Base-by-base conservation (phyloP, 2,888 invertebrate genomes). In the Lepetodrilus schrolli region DNA sequence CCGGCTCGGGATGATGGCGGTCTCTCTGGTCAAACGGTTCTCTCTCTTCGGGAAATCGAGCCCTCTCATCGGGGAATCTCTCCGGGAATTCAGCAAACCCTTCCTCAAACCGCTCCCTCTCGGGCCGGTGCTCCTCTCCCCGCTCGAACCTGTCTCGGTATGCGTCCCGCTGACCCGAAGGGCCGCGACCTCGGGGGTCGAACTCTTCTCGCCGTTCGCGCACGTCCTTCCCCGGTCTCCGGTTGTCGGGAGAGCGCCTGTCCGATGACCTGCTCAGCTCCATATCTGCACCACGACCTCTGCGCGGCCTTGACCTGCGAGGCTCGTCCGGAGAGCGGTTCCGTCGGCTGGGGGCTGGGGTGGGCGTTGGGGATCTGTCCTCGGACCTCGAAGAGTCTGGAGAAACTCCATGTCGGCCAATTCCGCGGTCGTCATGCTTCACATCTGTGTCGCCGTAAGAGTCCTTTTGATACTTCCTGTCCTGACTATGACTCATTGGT, bases 271-370 rank as follows among this genome's bases (percentile, higher is more conserved):
- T 43, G 17, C 20, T 66, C 47, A 58, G 47, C 8, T 72, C 66
- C 21, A 36, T 4, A 58, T 72, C 17, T 48, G 71, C 21, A n/a
- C 69, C 21, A 8, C 68, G 5, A 20, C 70, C 70, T 70, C 72
- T 17, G 66, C 58, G 17, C 23, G 47, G 26, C 47, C 68, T 38
- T 38, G 68, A 68, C 26, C 68, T 43, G n/a, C 37, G 49, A 66
- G 72, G 26, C 23, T 65, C 38, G 10, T 38, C 38, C 7, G 74
- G 70, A 8, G 66, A 70, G 4, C 37, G 48, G 65, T 75, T 58
- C 17, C 69, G 34, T 13, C 68, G 68, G 23, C 38, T 37, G 10
- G 69, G 70, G 8, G 49, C 66, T 13, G 69, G 43, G 4, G 72
- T 58, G 21, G 70, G 50, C 21, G 70, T 50, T n/a, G 58, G 58